A percentile compares a stretch with the other conserved stretches of the same genome.
These are phyloP conservation scores for Sitodiplosis mosellana DNA, from an alignment of 1,140 invertebrate genomes.

Conservation along the genomic window DNA sequence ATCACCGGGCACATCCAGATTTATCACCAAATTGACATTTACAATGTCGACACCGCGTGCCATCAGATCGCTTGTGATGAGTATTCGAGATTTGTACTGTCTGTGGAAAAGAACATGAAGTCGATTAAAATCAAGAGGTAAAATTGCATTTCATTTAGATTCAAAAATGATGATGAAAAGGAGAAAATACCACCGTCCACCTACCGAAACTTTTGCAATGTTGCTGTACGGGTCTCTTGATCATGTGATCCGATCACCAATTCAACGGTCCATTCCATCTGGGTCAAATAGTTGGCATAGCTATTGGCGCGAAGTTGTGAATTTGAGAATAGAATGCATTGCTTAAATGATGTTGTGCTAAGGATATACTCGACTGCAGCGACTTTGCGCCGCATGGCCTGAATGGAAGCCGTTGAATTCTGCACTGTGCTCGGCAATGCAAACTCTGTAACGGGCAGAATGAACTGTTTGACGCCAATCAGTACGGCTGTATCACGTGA, in stretches of 20 bases:
- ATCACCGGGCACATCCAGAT: conserved; percentile 71
- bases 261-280: conserved; percentile 46
- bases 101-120: conserved; percentile 41
- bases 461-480: conserved; percentile 60
- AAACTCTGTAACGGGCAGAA: conserved; percentile 34
- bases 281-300: conserved; percentile 46
- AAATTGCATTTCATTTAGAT: too few relatives aligned
- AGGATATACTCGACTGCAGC: conserved; percentile 52
- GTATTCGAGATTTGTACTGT: conserved; percentile 57
- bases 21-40: conserved; percentile 84
- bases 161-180: too few relatives aligned
- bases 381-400: conserved; percentile 48
- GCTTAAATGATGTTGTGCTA: conserved; percentile 54
- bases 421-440: conserved; percentile 31
- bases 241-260: conserved; percentile 57
- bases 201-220: conserved; percentile 37
- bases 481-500: conserved; percentile 39
- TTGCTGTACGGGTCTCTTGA: conserved; percentile 56
- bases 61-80: conserved; percentile 82
- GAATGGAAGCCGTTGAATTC: too few relatives aligned
- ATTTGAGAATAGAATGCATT: conserved; percentile 82
- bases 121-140: too few relatives aligned
- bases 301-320: conserved; percentile 58
- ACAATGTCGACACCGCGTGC: conserved; percentile 77
- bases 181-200: too few relatives aligned